Evolutionary conservation across 37 sponge, comb jelly and placozoan genomes (phyloP), one percentile per base, ranked within the genome.

Genomic region (Ianthella basta): DNA sequence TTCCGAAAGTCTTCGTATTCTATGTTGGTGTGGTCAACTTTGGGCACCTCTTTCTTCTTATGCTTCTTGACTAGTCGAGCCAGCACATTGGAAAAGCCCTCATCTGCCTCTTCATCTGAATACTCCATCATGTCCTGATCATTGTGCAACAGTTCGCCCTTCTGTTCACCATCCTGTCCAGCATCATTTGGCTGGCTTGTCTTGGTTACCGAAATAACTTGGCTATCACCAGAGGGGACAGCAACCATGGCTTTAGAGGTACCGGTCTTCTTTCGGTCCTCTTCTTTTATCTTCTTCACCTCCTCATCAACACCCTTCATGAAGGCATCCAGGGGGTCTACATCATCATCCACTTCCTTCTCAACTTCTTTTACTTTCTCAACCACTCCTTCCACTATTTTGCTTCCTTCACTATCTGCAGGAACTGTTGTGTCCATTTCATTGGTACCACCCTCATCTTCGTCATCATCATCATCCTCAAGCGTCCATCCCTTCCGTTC

Each of bases 301-400:
- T 73, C 84, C 63, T 80, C 81, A 41, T 95, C 81, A 29, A 86
- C 75, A 25, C 85, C 83, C 41, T 75, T 83, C 96, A 95, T 95
- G 80, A 92, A 99, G 35, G 95, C 97, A 86, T 99, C 99, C 53
- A 99, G 84, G 20, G 97, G 97, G 50, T 84, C 91, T 83, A 85
- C 87, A 23, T 94, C 92, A 5, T 88, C 92, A 21, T 89, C 91
- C 32, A 91, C 59, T 29, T 91, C 84, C 85, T n/a, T n/a, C 33
- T 36, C 37, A 0, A 27, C 73, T 32, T 78, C 65, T 32, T 80
- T 60, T 21, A 0, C 37, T 5, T 32, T 63, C 41, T 61, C 70
- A 36, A 81, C 81, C n/a, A 56, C 73, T 0, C 34, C 66, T 32
- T 82, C 83, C 50, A 27, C 55, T 23, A 61, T 36, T 12, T 65